A percentile compares a stretch with the other conserved stretches of the same genome.
Evolutionary conservation across 2,888 invertebrate genomes (phyloP).

Genomic region (Petrolisthes cinctipes): DNA sequence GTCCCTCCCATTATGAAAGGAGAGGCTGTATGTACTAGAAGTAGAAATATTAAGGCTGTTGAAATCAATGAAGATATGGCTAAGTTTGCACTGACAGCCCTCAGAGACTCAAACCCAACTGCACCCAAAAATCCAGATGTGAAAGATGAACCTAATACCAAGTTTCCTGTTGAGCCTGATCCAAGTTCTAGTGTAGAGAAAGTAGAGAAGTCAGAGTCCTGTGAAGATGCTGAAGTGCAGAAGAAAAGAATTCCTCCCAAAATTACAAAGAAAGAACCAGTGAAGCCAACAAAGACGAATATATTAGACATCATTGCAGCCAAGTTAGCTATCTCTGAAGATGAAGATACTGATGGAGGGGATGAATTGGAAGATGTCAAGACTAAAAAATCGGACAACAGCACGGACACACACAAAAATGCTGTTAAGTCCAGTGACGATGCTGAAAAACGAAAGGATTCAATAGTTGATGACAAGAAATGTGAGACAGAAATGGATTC

Average conservation of each 20-base stretch:
- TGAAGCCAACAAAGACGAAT: slow-evolving; percentile 55
- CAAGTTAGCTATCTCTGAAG: slow-evolving; percentile 58
- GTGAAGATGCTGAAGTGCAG: slow-evolving; percentile 1
- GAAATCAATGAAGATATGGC: slow-evolving; percentile 64
- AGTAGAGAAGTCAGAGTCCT: background rate
- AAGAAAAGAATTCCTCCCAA: background rate
- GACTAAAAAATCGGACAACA: background rate
- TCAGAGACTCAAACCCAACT: slow-evolving; percentile 40
- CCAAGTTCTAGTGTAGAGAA: slow-evolving; percentile 12
- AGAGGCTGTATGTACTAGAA: slow-evolving; percentile 15
- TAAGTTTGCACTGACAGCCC: slow-evolving; percentile 62
- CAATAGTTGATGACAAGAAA: background rate
- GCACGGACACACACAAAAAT: background rate
- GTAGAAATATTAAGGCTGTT: slow-evolving; percentile 59
- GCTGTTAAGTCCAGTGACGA: background rate
- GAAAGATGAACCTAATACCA: background rate
- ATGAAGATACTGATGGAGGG: slow-evolving; percentile 40
- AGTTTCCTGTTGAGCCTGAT: background rate
- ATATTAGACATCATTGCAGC: slow-evolving; percentile 64
- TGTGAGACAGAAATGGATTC: background rate
- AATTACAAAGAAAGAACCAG: background rate
- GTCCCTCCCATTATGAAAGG: slow-evolving; percentile 42
- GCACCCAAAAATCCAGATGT: slow-evolving; percentile 7
- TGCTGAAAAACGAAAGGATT: background rate
- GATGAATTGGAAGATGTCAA: slow-evolving; percentile 13